phyloP scores from a whole-genome alignment of 2,797 vertebrate species.

The Chlorospingus semifuscus region DNA sequence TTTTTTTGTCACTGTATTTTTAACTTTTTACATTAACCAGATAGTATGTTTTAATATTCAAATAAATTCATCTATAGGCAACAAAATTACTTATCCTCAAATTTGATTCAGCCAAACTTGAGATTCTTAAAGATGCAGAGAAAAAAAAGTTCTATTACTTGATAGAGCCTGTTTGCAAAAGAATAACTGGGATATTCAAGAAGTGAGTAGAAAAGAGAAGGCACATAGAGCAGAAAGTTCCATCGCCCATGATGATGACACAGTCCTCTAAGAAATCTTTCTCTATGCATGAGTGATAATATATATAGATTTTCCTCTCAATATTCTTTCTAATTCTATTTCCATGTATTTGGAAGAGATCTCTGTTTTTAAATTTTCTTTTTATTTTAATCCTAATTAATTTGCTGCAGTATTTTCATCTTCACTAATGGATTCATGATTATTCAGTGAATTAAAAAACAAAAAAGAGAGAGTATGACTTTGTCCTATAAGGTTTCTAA shows the following conservation, averaged over 20 bases:
- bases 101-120: neutral
- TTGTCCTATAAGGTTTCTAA: neutral
- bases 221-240: neutral
- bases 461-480: neutral
- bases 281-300: neutral
- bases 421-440: neutral
- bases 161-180: neutral
- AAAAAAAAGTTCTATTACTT: neutral
- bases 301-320: neutral
- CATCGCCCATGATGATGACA: fast-evolving
- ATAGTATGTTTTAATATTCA: neutral
- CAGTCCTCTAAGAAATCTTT: neutral
- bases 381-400: neutral
- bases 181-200: neutral
- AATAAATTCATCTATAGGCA: neutral
- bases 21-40: neutral
- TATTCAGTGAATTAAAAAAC: neutral
- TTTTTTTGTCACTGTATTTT: neutral
- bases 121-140: neutral
- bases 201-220: neutral
- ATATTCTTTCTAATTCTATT: neutral
- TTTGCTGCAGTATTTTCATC: neutral
- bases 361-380: neutral
- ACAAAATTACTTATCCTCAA: neutral
- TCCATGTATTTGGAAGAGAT: neutral